Conservation (phyloP, 2,888 invertebrate species). For the Tinea pellionella region DNA sequence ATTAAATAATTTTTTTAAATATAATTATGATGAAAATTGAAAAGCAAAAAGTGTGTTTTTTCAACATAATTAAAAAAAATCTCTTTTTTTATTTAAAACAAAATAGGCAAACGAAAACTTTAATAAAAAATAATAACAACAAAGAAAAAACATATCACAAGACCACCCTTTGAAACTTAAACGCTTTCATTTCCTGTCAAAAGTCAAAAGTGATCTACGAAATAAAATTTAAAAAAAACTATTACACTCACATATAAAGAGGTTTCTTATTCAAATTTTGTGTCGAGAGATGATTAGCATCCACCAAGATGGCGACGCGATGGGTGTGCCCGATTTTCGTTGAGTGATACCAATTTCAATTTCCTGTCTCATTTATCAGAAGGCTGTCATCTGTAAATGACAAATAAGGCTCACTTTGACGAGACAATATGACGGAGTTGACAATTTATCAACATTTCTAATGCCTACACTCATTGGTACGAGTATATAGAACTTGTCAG, state of each 20-base stretch:
- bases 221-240: constrained; percentile 37
- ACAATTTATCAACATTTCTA: constrained; percentile 34
- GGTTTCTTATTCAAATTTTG: constrained; percentile 59
- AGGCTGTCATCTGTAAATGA: constrained; percentile 56
- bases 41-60: too few species aligned
- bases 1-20: too few species aligned
- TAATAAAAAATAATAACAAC: constrained; percentile 15
- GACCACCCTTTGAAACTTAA: constrained; percentile 11
- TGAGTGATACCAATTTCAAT: constrained; percentile 66
- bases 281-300: constrained; percentile 53
- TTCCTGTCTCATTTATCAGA: constrained; percentile 60
- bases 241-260: constrained; percentile 34
- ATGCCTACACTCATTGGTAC: not conserved
- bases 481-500: too few species aligned
- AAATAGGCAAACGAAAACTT: too few species aligned
- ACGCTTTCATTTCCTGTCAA: constrained; percentile 41
- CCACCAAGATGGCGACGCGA: constrained; percentile 49
- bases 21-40: too few species aligned
- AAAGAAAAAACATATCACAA: not conserved
- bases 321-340: constrained; percentile 48
- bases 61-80: too few species aligned
- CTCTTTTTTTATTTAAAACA: too few species aligned
- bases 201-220: constrained; percentile 33
- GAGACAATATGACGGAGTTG: constrained; percentile 45
- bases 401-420: constrained; percentile 66